Evolutionary conservation across 2,888 invertebrate species (phyloP).

Genomic region (Clivina fossor): DNA sequence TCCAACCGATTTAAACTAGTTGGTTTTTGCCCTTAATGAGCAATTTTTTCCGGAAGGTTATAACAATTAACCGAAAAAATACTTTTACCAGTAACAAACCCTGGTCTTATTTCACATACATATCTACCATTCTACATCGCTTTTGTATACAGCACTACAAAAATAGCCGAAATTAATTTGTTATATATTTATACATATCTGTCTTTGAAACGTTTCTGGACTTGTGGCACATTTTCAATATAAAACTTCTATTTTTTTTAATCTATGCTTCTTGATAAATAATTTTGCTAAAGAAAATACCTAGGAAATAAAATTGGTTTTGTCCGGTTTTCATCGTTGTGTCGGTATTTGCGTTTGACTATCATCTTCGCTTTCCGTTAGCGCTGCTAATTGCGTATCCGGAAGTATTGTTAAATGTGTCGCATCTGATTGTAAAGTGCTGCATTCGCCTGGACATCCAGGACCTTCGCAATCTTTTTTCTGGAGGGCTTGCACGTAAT

Average conservation of each 20-base stretch:
- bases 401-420: slow-evolving; percentile 76
- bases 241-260: neutral
- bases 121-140: no score
- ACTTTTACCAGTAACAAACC: no score
- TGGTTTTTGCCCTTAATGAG: no score
- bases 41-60: no score
- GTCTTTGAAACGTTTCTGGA: slow-evolving; percentile 10
- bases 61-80: no score
- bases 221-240: slow-evolving; percentile 29
- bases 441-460: slow-evolving; percentile 61
- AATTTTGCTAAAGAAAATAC: neutral
- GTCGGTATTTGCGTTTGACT: slow-evolving; percentile 48
- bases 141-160: no score
- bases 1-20: no score
- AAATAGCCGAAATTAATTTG: no score
- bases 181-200: no score
- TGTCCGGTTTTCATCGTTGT: slow-evolving; percentile 45
- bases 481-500: slow-evolving; percentile 78
- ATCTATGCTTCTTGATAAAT: neutral
- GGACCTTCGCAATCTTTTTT: slow-evolving; percentile 67
- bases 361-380: slow-evolving; percentile 65
- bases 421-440: slow-evolving; percentile 75
- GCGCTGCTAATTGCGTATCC: slow-evolving; percentile 60
- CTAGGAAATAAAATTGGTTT: neutral
- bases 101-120: neutral